Conservation (phyloP, 2,113 vertebrate species). For the Polyodon spathula region DNA sequence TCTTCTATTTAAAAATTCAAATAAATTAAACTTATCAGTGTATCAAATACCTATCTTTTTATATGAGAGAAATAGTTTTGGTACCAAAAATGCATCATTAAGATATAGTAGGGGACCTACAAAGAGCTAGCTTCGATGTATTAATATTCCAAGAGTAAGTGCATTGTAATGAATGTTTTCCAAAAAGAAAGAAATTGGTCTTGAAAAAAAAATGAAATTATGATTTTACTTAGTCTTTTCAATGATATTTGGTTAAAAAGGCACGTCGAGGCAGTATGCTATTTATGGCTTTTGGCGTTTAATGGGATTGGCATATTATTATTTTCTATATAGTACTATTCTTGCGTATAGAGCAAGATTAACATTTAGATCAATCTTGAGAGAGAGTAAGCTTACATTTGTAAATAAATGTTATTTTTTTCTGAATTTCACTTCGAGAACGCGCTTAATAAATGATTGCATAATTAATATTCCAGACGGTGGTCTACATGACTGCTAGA, state of each 20-base stretch:
- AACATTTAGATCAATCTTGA: too few relatives aligned
- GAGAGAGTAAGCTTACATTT: too few relatives aligned
- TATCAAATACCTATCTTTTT: too few relatives aligned
- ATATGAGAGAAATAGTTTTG: too few relatives aligned
- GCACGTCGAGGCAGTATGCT: too few relatives aligned
- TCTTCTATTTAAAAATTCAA: conserved; percentile 7
- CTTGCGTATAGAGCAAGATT: too few relatives aligned
- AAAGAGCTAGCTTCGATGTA: conserved; percentile 8
- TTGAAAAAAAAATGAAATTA: neutral
- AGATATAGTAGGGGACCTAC: neutral
- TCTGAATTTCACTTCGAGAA: neutral
- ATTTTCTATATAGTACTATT: too few relatives aligned
- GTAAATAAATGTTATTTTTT: neutral
- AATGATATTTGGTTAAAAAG: neutral
- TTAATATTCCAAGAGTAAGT: conserved; percentile 14
- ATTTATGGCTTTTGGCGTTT: too few relatives aligned
- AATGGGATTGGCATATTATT: too few relatives aligned
- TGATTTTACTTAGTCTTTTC: conserved; percentile 7
- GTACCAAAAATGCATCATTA: too few relatives aligned
- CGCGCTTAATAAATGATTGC: too few relatives aligned
- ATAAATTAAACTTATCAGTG: too few relatives aligned
- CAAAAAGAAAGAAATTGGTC: conserved; percentile 16
- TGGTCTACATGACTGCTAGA: conserved; percentile 3
- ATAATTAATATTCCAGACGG: neutral
- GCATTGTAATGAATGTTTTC: conserved; percentile 16